Conservation (phyloP, 2,797 vertebrate species). For the Ceyx erithaca region DNA sequence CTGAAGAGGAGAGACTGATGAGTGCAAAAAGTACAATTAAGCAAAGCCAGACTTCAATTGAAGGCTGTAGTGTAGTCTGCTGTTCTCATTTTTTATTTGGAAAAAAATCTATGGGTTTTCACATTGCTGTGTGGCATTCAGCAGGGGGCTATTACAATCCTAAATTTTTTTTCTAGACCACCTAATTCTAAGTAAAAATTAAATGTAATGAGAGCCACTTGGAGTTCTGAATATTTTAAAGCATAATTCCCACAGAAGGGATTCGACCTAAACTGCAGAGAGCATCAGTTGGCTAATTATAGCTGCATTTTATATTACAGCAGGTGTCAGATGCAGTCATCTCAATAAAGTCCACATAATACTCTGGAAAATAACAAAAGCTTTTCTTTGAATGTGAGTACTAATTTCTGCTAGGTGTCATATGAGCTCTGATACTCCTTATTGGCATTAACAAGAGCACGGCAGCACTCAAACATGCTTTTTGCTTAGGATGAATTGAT, state of each 20-base stretch:
- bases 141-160: constrained; percentile 89
- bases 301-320: constrained; percentile 88
- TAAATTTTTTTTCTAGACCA: constrained; percentile 85
- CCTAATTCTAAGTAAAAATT: constrained; percentile 87
- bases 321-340: constrained; percentile 87
- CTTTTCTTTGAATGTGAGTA: constrained; percentile 85
- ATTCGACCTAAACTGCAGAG: constrained; percentile 86
- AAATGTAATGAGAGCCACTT: constrained; percentile 88
- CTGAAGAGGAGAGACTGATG: constrained; percentile 96
- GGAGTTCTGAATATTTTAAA: constrained; percentile 88
- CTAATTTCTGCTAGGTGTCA: constrained; percentile 86
- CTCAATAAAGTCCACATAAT: constrained; percentile 87
- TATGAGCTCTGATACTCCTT: constrained; percentile 83
- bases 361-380: constrained; percentile 84
- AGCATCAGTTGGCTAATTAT: constrained; percentile 88
- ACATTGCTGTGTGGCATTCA: constrained; percentile 87
- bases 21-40: constrained; percentile 99
- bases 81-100: constrained; percentile 85
- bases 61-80: constrained; percentile 94
- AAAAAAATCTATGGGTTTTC: constrained; percentile 92
- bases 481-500: constrained; percentile 84
- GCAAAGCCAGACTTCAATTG: constrained; percentile 93
- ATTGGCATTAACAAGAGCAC: constrained; percentile 80
- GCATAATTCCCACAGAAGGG: constrained; percentile 87
- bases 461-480: constrained; percentile 82